Percentiles rank a stretch among this genome's conserved stretches.
phyloP scores from a whole-genome alignment of 2,888 invertebrate species.

The Phaedon cochleariae region DNA sequence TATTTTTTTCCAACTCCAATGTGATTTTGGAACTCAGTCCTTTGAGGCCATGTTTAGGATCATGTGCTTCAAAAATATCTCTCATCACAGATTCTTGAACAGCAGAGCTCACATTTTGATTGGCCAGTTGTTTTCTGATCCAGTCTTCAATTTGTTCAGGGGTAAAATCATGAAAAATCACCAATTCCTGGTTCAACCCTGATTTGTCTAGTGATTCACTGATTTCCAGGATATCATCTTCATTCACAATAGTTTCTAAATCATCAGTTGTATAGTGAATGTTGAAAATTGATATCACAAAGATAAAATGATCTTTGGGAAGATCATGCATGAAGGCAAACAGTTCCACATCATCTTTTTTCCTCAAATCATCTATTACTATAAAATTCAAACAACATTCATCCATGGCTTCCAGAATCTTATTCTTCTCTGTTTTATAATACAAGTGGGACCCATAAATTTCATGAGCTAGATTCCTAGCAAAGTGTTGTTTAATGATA shows the following conservation, averaged over 20 bases:
- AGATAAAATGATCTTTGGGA: slow-evolving; percentile 37
- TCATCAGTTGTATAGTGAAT: slow-evolving; percentile 45
- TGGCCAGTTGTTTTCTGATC: slow-evolving; percentile 39
- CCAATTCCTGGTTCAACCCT: slow-evolving; percentile 40
- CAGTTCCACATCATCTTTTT: slow-evolving; percentile 40
- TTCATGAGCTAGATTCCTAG: slow-evolving; percentile 39
- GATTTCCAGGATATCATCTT: slow-evolving; percentile 42
- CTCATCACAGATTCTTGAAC: slow-evolving; percentile 35
- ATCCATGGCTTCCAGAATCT: slow-evolving; percentile 30
- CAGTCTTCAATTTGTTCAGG: slow-evolving; percentile 43
- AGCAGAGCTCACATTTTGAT: slow-evolving; percentile 31
- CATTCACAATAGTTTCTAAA: slow-evolving; percentile 39
- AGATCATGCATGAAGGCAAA: slow-evolving; percentile 46
- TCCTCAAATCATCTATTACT: slow-evolving; percentile 51
- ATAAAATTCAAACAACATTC: slow-evolving; percentile 47
- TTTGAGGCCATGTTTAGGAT: slow-evolving; percentile 48
- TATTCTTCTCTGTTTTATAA: slow-evolving; percentile 23
- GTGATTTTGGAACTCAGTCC: slow-evolving; percentile 46
- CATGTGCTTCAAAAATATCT: slow-evolving; percentile 41
- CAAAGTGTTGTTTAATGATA: slow-evolving; percentile 48
- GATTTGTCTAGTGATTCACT: slow-evolving; percentile 40
- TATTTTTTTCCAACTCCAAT: slow-evolving; percentile 35
- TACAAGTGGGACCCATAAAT: slow-evolving; percentile 33
- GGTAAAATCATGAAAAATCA: slow-evolving; percentile 48
- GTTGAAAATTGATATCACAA: slow-evolving; percentile 52